phyloP scores from a whole-genome alignment of 2,797 vertebrate genomes.

The Sebastes itinus region DNA sequence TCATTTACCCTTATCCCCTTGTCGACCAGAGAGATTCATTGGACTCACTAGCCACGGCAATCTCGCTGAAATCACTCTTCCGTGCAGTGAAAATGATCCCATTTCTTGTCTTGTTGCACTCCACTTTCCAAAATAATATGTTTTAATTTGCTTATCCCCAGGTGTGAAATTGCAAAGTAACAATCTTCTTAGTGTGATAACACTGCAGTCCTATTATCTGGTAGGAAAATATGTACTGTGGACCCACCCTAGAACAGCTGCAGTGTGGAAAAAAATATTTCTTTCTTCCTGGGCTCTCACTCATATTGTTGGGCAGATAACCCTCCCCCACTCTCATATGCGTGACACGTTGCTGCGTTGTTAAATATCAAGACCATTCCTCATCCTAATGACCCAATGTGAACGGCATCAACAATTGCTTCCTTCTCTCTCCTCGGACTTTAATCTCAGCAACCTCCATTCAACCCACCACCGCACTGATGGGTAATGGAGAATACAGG shows the following conservation, averaged over 20 bases:
- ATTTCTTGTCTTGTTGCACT: slow-evolving; percentile 18
- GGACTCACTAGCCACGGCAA: slow-evolving; percentile 24
- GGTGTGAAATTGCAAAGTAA: slow-evolving; percentile 53
- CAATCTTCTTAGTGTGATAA: slow-evolving; percentile 10
- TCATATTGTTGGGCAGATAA: slow-evolving; percentile 39
- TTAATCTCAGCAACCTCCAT: slow-evolving; percentile 62
- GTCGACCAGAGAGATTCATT: slow-evolving; percentile 19
- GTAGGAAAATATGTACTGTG: background rate
- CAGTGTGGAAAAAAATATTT: slow-evolving; percentile 13
- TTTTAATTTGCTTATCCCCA: slow-evolving; percentile 43
- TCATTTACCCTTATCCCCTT: slow-evolving; percentile 21
- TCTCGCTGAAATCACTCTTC: slow-evolving; percentile 16
- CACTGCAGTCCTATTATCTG: slow-evolving; percentile 25
- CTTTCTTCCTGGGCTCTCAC: slow-evolving; percentile 31
- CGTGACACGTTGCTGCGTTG: slow-evolving; percentile 68
- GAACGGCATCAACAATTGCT: slow-evolving; percentile 73
- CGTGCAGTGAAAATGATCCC: background rate
- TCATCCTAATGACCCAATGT: slow-evolving; percentile 80
- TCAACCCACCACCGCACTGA: slow-evolving; percentile 12
- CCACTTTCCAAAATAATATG: slow-evolving; percentile 1
- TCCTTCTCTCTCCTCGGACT: slow-evolving; percentile 60
- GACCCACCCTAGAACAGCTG: slow-evolving; percentile 50
- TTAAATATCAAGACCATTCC: slow-evolving; percentile 82
- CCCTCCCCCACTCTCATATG: slow-evolving; percentile 52
- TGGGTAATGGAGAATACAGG: slow-evolving; percentile 48